Percentiles rank a stretch among this genome's conserved stretches.
Evolutionary conservation across 2,113 vertebrate species (phyloP).

Genomic region (Scytalopus superciliaris): DNA sequence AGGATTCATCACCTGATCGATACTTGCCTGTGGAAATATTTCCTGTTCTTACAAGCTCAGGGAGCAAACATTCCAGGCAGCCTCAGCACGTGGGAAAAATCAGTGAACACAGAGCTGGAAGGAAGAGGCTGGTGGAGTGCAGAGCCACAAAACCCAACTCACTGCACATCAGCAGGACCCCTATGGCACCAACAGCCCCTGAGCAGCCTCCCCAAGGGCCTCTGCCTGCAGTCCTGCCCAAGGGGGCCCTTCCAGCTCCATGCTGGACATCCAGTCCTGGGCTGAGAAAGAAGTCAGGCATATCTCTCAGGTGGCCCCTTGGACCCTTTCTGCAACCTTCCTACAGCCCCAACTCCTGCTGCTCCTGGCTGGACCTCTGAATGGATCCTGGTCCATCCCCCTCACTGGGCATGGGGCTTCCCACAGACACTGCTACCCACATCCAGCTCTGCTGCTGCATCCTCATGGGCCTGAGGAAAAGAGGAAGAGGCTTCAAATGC

Average conservation of each 20-base stretch:
- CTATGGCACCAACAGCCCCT: not conserved
- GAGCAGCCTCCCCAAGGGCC: not conserved
- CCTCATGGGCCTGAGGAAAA: no score
- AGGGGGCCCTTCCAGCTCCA: not conserved
- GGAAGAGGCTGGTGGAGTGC: not conserved
- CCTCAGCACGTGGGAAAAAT: not conserved
- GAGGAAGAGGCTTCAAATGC: not conserved
- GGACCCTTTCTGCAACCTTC: not conserved
- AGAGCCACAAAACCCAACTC: not conserved
- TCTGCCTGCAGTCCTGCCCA: not conserved
- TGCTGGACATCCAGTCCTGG: not conserved
- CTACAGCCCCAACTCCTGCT: not conserved
- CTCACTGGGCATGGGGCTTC: not conserved
- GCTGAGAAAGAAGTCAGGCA: not conserved
- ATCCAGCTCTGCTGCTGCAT: not conserved
- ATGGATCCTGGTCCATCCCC: no score
- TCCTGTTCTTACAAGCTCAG: not conserved
- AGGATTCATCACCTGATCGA: not conserved
- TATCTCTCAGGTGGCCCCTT: not conserved
- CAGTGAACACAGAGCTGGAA: not conserved
- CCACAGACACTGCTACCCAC: rapidly evolving
- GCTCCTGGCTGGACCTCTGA: not conserved
- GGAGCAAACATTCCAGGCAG: not conserved
- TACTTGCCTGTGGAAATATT: not conserved
- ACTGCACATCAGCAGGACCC: not conserved